phyloP scores from a whole-genome alignment of 2,888 invertebrate species.

The Bombyx huttoni region DNA sequence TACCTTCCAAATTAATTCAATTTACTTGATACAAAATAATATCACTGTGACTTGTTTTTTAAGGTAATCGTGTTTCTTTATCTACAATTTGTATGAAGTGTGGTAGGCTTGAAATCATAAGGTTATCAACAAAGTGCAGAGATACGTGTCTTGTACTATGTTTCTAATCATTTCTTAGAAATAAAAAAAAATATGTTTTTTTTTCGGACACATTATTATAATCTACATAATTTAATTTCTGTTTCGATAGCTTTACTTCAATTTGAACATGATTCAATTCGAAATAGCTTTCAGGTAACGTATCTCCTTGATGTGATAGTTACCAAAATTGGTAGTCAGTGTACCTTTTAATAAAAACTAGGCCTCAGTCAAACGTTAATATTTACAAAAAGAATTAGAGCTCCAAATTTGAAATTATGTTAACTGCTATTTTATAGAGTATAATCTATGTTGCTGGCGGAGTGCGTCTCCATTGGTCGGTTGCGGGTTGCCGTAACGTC shows the following conservation, averaged over 20 bases:
- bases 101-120: conserved; percentile 11
- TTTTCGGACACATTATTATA: too few species aligned
- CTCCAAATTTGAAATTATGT: conserved; percentile 15
- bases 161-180: conserved; percentile 12
- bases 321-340: too few species aligned
- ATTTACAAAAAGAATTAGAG: conserved; percentile 14
- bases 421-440: too few species aligned
- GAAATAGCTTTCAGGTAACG: too few species aligned
- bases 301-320: too few species aligned
- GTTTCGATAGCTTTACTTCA: too few species aligned
- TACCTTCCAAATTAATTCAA: background rate
- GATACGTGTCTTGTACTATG: conserved; percentile 15
- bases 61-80: conserved; percentile 1
- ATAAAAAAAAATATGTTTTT: background rate
- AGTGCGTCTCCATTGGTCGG: conserved; percentile 17
- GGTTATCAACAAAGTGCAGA: conserved; percentile 21
- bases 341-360: background rate
- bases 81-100: conserved; percentile 3
- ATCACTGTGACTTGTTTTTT: background rate
- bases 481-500: conserved; percentile 14
- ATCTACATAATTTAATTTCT: too few species aligned
- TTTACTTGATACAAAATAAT: background rate
- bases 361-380: conserved; percentile 10
- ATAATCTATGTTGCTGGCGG: background rate
- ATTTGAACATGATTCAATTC: too few species aligned